A percentile compares a stretch with the other conserved stretches of the same genome.
phyloP scores from a whole-genome alignment of 2,888 invertebrate species.

The Philereme transversata region DNA sequence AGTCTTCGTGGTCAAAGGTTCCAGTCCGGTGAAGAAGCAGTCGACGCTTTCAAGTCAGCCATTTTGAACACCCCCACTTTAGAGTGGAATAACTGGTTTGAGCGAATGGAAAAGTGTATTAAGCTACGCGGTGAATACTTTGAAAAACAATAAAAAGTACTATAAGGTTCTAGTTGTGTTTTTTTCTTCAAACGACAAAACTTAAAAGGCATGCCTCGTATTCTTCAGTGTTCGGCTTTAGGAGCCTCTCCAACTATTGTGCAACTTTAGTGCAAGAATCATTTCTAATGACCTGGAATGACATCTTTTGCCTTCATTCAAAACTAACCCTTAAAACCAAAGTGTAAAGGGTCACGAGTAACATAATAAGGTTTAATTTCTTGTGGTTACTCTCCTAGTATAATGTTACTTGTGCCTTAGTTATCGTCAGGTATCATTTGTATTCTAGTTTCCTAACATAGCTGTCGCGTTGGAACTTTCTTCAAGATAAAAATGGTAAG shows the following conservation, averaged over 20 bases:
- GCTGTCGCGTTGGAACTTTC: conserved; percentile 9
- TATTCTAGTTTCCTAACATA: conserved; percentile 2
- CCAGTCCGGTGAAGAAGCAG: no score
- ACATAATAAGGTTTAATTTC: conserved; percentile 20
- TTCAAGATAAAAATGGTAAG: conserved; percentile 25
- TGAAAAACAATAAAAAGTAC: no score
- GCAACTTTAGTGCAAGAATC: conserved; percentile 3
- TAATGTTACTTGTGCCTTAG: conserved; percentile 14
- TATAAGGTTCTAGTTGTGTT: no score
- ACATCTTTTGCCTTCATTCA: conserved; percentile 3
- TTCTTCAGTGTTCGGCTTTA: no score
- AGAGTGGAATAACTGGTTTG: no score
- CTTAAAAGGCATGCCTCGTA: no score
- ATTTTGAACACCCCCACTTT: no score
- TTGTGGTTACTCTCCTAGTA: conserved; percentile 30
- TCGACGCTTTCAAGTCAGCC: no score
- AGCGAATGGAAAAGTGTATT: no score
- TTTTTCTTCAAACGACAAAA: no score
- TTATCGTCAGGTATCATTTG: conserved; percentile 30
- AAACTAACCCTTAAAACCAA: conserved; percentile 8
- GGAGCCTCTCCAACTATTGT: background rate
- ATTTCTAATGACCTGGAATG: conserved; percentile 14
- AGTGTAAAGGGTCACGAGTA: conserved; percentile 6
- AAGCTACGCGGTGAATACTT: no score
- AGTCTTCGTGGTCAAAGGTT: no score